Evolutionary conservation across 2,797 vertebrate genomes (phyloP), one percentile per base, ranked within the genome.

Genomic region (Falco rusticolus): DNA sequence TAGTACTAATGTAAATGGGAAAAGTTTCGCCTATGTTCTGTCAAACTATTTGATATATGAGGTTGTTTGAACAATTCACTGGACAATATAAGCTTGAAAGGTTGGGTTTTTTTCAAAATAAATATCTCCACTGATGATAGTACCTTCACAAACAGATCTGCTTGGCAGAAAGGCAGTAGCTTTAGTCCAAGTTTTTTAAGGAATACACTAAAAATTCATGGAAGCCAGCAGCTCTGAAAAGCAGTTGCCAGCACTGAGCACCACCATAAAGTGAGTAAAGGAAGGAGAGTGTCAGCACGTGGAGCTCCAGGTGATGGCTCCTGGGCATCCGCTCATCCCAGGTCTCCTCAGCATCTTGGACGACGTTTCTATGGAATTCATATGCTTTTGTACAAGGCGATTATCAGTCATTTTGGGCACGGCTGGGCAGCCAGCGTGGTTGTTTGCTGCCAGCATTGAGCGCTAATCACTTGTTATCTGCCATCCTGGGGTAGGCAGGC

Each of bases 141-240:
- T 51, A 4, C 65, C 33, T 72, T 85, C 78, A 16, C 64, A 45
- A 33, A 21, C 29, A 81, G 81, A 65, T 43, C 78, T 60, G 41
- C 68, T 80, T 92, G 94, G 90, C 94, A 95, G 68, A 26, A 53
- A 77, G 50, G 34, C 68, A 41, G 47, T 2, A 57, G n/a, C 19
- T 89, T 76, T 13, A 33, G 24, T 85, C 95, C 95, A 95, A 84
- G 50, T 26, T 80, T 91, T 94, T 91, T 85, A 95, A 83, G 93
- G 92, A 87, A 63, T 89, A 0, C 83, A 75, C 78, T 78, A 41
- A 78, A 85, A 87, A 48, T 12, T 48, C 72, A 25, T 19, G 37
- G 16, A 57, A 85, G 75, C 56, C 88, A 57, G 33, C 24, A 80
- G 66, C 89, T 90, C 84, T 82, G 76, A 14, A 71, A 72, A 83